Base-by-base conservation (phyloP, 2,888 invertebrate species). In the Stenodera caucasica region DNA sequence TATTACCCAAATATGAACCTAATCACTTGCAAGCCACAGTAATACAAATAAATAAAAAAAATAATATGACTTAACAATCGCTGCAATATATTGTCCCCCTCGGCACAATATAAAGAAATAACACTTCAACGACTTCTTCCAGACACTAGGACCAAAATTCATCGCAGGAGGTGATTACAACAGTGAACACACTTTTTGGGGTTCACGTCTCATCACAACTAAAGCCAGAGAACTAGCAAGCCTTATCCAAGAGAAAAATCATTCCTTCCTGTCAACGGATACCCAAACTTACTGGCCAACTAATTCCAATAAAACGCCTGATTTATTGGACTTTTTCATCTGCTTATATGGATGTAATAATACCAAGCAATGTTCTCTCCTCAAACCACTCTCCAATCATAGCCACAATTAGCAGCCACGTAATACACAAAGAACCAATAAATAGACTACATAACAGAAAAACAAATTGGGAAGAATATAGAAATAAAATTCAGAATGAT, bases 351-450 rank as follows among this genome's bases (percentile, higher is more conserved):
- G 26, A 26, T 11, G 55, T 45, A n/a, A n/a, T n/a, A n/a, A n/a
- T n/a, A n/a, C n/a, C 9, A 57, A 30, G 30, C 9, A 2, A 30
- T 9, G 30, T 7, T 9, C 30, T 30, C 5, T 6, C 30, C 8
- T 30, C 30, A 1, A 8, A 30, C 9, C 30, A 30, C 30, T 30
- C 30, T 2, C 30, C 30, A 7, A 30, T 30, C 1, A 6, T 30
- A 30, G 30, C 30, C 4, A 30, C 30, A 30, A 30, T 30, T 30
- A 30, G 30, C 8, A 6, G 30, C 8, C 9, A 7, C 8, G 9
- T 30, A 2, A 30, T 30, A 7, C 30, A 30, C 30, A 30, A 30
- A 30, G 8, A 5, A 56, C 26, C 63, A 64, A 61, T 40, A 60
- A 50, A 37, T 40, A 50, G 56, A 60, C 49, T 66, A 57, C 7